Conservation (phyloP, 2,797 vertebrate species). For the Oryzias sinensis region DNA sequence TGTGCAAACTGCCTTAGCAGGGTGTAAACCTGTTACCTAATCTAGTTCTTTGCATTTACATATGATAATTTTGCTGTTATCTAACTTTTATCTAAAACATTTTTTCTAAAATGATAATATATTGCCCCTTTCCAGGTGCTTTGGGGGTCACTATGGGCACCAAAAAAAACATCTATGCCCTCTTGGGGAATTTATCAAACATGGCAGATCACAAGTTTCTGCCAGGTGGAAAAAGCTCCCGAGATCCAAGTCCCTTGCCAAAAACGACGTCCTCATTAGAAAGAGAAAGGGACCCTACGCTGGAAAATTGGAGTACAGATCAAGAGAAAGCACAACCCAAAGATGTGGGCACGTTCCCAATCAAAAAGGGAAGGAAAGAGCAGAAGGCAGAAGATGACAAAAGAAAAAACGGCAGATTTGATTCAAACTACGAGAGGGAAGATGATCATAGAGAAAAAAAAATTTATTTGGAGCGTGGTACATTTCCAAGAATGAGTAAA, state of each 20-base stretch:
- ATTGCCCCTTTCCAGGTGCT: slow-evolving; percentile 60
- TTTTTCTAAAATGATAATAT: slow-evolving; percentile 12
- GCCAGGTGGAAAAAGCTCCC: slow-evolving; percentile 56
- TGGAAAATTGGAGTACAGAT: slow-evolving; percentile 56
- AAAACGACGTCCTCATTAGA: slow-evolving; percentile 46
- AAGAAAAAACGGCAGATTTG: slow-evolving; percentile 41
- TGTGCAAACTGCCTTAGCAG: slow-evolving; percentile 47
- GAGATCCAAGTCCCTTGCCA: slow-evolving; percentile 65
- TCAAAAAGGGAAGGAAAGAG: slow-evolving; percentile 55
- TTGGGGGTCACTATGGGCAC: slow-evolving; percentile 74
- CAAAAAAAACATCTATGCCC: slow-evolving; percentile 63
- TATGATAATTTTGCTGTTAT: slow-evolving; percentile 3
- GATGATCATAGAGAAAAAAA: slow-evolving; percentile 34
- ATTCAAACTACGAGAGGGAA: slow-evolving; percentile 35
- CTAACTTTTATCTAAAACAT: slow-evolving; percentile 6
- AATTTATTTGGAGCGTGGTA: slow-evolving; percentile 62
- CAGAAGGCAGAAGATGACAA: slow-evolving; percentile 43
- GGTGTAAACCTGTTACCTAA: slow-evolving; percentile 35
- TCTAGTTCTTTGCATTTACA: slow-evolving; percentile 4
- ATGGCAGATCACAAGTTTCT: slow-evolving; percentile 63
- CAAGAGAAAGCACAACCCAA: slow-evolving; percentile 50
- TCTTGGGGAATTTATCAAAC: slow-evolving; percentile 60
- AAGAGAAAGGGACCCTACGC: slow-evolving; percentile 48
- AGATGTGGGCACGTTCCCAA: slow-evolving; percentile 40
- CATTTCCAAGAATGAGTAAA: slow-evolving; percentile 68